Percentiles rank a stretch among this genome's conserved stretches.
These are phyloP conservation scores for Mythimna ferrago DNA, from an alignment of 2,888 invertebrate genomes.

Conservation along the genomic window DNA sequence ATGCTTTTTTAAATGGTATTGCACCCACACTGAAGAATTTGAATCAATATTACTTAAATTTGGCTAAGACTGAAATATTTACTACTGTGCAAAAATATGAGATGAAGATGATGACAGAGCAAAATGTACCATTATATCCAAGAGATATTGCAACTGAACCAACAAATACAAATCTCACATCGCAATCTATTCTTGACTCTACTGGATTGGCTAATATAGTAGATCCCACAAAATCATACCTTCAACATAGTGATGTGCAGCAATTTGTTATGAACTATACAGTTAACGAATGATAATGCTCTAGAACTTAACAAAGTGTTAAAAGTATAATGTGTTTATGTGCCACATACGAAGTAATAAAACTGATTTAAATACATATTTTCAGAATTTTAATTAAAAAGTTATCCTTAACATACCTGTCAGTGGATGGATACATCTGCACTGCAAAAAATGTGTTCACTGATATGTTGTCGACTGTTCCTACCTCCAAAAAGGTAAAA, in stretches of 20 bases:
- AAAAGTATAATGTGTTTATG: conserved; percentile 49
- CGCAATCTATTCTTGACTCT: conserved; percentile 46
- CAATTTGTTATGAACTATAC: conserved; percentile 42
- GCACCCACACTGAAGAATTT: conserved; percentile 59
- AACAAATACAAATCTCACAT: conserved; percentile 48
- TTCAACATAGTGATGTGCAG: conserved; percentile 42
- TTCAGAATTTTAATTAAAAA: conserved; percentile 36
- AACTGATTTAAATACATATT: conserved; percentile 37
- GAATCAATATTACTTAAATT: conserved; percentile 50
- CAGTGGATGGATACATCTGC: too few species aligned
- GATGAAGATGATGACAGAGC: conserved; percentile 50
- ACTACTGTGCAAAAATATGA: conserved; percentile 44
- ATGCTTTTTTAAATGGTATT: conserved; percentile 54
- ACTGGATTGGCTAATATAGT: conserved; percentile 48
- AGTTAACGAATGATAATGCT: conserved; percentile 32
- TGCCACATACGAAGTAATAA: conserved; percentile 42
- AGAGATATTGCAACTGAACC: conserved; percentile 48
- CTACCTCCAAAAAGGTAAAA: too few species aligned
- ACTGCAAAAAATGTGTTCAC: too few species aligned
- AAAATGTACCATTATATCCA: conserved; percentile 43
- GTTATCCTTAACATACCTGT: conserved; percentile 47
- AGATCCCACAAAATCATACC: conserved; percentile 34
- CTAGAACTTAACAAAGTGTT: conserved; percentile 45
- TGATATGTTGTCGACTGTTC: too few species aligned
- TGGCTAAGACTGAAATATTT: conserved; percentile 47